Percentiles rank a stretch among this genome's conserved stretches.
These are phyloP conservation scores for Sebastes baramenuke DNA, from an alignment of 2,797 vertebrate genomes.

Conservation along the genomic window DNA sequence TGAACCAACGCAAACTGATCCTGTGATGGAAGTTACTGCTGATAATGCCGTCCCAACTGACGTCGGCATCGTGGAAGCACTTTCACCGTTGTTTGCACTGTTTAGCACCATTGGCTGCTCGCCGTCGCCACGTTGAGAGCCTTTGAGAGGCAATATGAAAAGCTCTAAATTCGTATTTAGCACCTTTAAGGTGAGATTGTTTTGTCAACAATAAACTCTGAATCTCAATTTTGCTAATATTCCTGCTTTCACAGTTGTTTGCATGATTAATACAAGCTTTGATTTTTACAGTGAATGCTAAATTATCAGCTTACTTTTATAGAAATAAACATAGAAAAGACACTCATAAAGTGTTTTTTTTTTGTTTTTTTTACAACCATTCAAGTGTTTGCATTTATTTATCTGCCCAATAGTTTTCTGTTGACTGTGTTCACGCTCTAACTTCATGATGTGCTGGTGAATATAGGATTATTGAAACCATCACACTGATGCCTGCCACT, in stretches of 20 bases:
- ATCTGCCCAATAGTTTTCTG: not conserved
- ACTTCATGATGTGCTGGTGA: not conserved
- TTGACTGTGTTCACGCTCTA: not conserved
- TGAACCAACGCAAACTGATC: no score
- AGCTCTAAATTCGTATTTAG: no score
- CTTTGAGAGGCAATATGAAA: no score
- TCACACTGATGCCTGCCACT: not conserved
- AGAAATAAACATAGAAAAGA: not conserved
- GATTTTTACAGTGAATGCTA: not conserved
- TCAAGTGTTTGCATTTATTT: not conserved
- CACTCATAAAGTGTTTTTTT: not conserved
- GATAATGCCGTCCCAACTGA: no score
- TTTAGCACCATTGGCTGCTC: no score
- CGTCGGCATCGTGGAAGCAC: no score
- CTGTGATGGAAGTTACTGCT: no score
- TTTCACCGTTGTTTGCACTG: no score
- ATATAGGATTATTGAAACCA: conserved; percentile 3
- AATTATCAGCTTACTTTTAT: not conserved
- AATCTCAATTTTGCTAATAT: not conserved
- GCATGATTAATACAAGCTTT: not conserved
- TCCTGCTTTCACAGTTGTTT: not conserved
- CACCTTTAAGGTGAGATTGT: not conserved
- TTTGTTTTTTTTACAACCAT: not conserved
- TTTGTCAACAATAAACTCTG: not conserved
- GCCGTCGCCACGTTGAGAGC: no score